These are phyloP conservation scores for Drosophila anceps DNA, from an alignment of 2,888 invertebrate species.

Conservation along the genomic window DNA sequence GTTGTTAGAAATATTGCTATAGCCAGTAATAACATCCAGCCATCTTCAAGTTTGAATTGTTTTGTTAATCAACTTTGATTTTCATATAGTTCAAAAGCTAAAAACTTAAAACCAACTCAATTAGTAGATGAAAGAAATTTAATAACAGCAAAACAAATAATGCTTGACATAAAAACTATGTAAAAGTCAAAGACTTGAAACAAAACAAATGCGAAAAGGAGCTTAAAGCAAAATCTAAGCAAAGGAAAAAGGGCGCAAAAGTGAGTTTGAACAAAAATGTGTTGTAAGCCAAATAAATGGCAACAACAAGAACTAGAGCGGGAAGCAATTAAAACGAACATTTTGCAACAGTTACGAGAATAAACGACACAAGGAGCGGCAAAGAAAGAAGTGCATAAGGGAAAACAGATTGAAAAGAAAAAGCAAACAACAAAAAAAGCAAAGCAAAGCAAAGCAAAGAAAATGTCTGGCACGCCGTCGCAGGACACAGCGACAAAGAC, in stretches of 20 bases:
- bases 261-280: slow-evolving; percentile 37
- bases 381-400: slow-evolving; percentile 47
- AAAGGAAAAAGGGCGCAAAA: slow-evolving; percentile 3
- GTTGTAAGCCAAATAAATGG: slow-evolving; percentile 40
- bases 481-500: slow-evolving; percentile 50
- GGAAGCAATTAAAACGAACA: slow-evolving; percentile 33
- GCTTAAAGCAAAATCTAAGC: slow-evolving; percentile 9
- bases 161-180: not conserved
- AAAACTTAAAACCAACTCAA: not conserved
- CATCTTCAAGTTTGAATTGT: not conserved
- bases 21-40: not conserved
- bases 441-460: slow-evolving; percentile 32
- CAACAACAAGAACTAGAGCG: slow-evolving; percentile 34
- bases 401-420: slow-evolving; percentile 18
- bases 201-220: slow-evolving; percentile 18
- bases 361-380: slow-evolving; percentile 26
- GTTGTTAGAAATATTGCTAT: not conserved
- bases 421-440: slow-evolving; percentile 17
- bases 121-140: not conserved
- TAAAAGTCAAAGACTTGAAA: slow-evolving; percentile 4
- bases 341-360: slow-evolving; percentile 33
- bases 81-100: slow-evolving; percentile 6
- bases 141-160: not conserved
- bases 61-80: not conserved
- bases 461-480: slow-evolving; percentile 61